Percentiles rank a stretch among this genome's conserved stretches.
Evolutionary conservation across 2,797 vertebrate species (phyloP).

Genomic region (Ctenochaetus hawaiiensis): DNA sequence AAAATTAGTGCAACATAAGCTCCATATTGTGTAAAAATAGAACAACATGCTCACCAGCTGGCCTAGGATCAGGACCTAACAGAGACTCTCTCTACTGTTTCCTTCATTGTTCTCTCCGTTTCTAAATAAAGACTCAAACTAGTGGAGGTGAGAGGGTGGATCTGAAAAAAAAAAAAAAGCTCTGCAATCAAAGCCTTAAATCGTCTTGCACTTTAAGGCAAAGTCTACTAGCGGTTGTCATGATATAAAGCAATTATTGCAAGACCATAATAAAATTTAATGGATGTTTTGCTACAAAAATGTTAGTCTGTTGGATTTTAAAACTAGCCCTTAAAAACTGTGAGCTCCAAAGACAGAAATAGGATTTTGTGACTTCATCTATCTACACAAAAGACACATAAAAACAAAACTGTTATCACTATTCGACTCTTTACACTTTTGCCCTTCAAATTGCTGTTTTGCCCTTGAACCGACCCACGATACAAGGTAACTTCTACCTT

Average conservation of each 20-base stretch:
- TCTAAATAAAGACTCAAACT: conserved; percentile 69
- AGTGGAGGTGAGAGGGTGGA: conserved; percentile 36
- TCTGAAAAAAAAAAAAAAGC: conserved; percentile 1
- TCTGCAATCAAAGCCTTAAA: conserved; percentile 43
- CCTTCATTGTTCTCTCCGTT: conserved; percentile 19
- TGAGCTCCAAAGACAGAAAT: not conserved
- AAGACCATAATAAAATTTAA: not conserved
- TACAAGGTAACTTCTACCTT: conserved; percentile 4
- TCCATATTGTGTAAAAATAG: conserved; percentile 63
- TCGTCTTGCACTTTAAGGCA: not conserved
- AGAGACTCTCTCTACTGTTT: conserved; percentile 8
- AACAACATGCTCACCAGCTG: conserved; percentile 55
- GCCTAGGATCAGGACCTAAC: conserved; percentile 54
- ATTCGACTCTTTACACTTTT: not conserved
- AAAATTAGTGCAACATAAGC: conserved; percentile 57
- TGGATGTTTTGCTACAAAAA: not conserved
- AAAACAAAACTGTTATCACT: not conserved
- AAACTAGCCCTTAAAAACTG: conserved; percentile 4
- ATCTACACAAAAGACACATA: not conserved
- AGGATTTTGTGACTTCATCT: not conserved
- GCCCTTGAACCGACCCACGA: conserved; percentile 65
- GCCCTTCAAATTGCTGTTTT: conserved; percentile 54
- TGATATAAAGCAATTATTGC: not conserved
- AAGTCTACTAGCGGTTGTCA: conserved; percentile 9
- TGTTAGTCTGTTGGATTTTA: not conserved